These are phyloP conservation scores for Odontomachus brunneus DNA, from an alignment of 1,140 invertebrate genomes.

Conservation along the genomic window DNA sequence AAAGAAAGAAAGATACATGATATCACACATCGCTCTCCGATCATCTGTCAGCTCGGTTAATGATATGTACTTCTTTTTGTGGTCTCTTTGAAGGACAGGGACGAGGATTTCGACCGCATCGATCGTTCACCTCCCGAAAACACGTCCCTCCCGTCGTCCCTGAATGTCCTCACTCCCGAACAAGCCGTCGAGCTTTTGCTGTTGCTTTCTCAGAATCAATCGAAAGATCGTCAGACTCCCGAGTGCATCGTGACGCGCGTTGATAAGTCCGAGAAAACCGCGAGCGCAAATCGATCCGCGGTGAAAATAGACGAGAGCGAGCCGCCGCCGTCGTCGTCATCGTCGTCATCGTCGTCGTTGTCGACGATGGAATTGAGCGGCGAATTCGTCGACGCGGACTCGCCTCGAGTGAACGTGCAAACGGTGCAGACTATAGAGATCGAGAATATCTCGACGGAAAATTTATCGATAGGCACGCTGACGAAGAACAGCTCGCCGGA, in stretches of 20 bases:
- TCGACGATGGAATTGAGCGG: constrained; percentile 22
- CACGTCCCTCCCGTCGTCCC: constrained; percentile 64
- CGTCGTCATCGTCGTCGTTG: too few species aligned
- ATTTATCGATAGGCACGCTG: background rate
- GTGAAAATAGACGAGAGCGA: background rate
- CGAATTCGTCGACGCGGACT: constrained; percentile 27
- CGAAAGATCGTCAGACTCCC: constrained; percentile 15
- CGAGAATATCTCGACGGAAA: constrained; percentile 21
- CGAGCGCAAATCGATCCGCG: constrained; percentile 51
- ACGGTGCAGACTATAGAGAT: constrained; percentile 52
- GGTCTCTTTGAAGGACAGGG: constrained; percentile 80
- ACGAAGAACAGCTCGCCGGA: background rate
- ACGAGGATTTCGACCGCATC: constrained; percentile 71
- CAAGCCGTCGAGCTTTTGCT: constrained; percentile 78
- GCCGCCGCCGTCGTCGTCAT: background rate
- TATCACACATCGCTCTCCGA: constrained; percentile 1
- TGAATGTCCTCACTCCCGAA: constrained; percentile 75
- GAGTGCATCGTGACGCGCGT: constrained; percentile 6
- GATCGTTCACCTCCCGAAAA: constrained; percentile 66
- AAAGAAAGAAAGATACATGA: background rate
- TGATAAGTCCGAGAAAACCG: constrained; percentile 19
- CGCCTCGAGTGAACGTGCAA: constrained; percentile 21
- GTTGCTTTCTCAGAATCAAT: constrained; percentile 71
- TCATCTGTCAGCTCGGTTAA: constrained; percentile 30
- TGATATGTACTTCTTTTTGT: constrained; percentile 63